Evolutionary conservation across 2,113 vertebrate genomes (phyloP), one percentile per base, ranked within the genome.

Genomic region (Tachycineta bicolor): DNA sequence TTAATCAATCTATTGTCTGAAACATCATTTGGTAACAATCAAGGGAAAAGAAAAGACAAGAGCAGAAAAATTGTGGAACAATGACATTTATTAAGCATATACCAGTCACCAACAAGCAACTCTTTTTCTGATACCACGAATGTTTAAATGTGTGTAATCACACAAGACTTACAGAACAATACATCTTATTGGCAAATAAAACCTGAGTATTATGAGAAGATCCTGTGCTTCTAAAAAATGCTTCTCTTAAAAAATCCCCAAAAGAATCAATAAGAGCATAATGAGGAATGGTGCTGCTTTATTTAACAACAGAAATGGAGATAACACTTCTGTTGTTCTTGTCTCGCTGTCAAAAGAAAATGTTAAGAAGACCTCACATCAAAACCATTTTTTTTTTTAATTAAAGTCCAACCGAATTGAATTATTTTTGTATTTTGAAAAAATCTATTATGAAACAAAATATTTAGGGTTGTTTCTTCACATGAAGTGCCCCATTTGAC

Each of bases 1-100:
- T 18, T 87, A 82, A 94, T 53, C 31, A 49, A 82, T 71, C 81
- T 73, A 82, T 95, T 95, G 81, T 93, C 44, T 92, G 89, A 84
- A 87, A 80, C 6, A 79, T 34, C 26, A 53, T 71, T 93, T 71
- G 22, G 62, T 64, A 84, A 84, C 41, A 83, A 87, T 89, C 52
- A 91, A 75, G 39, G 31, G 25, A 89, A 83, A 83, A 85, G 17
- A 79, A 43, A 59, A 78, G 31, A 92, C 56, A 90, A 87, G 19
- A 83, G n/a, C 4, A 87, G 68, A 60, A 94, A 87, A 94, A 58
- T 1, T 64, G 12, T 34, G n/a, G 37, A 89, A 78, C 33, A 88
- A 29, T 37, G 17, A 29, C 12, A 82, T 93, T 94, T 91, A 56
- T 71, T 89, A 87, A 76, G 20, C 23, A 46, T 49, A 60, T 33